Evolutionary conservation across 2,797 vertebrate genomes (phyloP), one percentile per base, ranked within the genome.

Genomic region (Knipowitschia caucasica): DNA sequence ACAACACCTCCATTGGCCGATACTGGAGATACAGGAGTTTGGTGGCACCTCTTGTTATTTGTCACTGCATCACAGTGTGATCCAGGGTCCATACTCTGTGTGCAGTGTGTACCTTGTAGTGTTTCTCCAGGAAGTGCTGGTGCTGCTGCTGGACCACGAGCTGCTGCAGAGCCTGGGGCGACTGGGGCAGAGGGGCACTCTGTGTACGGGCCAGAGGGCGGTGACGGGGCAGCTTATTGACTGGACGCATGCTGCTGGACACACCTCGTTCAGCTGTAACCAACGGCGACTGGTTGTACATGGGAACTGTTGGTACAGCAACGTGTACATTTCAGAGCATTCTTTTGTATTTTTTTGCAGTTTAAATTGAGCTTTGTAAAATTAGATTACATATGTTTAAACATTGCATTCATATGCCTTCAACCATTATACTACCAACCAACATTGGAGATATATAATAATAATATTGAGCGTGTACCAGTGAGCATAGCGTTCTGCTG

Each of bases 71-170:
- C n/a, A n/a, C n/a, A n/a, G n/a, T n/a, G n/a, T n/a, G n/a, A n/a
- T n/a, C n/a, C n/a, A n/a, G n/a, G n/a, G n/a, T n/a, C n/a, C n/a
- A n/a, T n/a, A n/a, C n/a, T n/a, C n/a, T n/a, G n/a, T n/a, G 18
- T 46, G 26, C 12, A 35, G 18, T n/a, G 51, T 50, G 4, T 40
- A 83, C 84, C 71, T 84, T 94, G 80, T 93, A 92, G 74, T 94
- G 93, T 76, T 94, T 94, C 77, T 94, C 92, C 56, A 94, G 85
- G 82, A 94, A 94, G 66, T 94, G 93, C 66, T 95, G 93, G 77
- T 96, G 94, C 65, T 95, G 94, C 78, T 95, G 94, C 65, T 95
- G 93, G 74, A 94, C 92, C 68, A 94, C 93, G 27, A 95, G 89
- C 78, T 95, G 94, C 86, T 96, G 94, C 71, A 96, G 88, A n/a